Percentiles rank a stretch among this genome's conserved stretches.
These are phyloP conservation scores for Cataglyphis rosenhaueri DNA, from an alignment of 2,888 invertebrate species.

Conservation along the genomic window DNA sequence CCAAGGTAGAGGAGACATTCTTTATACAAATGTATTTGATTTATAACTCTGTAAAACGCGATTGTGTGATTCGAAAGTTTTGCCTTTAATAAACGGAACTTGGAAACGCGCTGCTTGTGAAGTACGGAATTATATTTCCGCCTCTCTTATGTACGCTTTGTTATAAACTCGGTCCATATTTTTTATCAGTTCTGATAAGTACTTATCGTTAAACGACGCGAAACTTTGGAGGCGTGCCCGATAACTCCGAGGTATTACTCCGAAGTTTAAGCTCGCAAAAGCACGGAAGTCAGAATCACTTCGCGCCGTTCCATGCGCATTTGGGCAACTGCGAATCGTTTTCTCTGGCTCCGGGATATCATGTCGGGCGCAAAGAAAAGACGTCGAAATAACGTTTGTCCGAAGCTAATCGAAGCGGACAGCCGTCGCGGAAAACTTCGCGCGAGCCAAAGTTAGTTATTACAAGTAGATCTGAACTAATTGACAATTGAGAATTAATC, in stretches of 20 bases:
- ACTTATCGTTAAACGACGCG: constrained; percentile 55
- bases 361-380: constrained; percentile 48
- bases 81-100: constrained; percentile 43
- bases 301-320: constrained; percentile 42
- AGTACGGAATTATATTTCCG: constrained; percentile 50
- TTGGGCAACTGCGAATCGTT: constrained; percentile 41
- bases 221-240: constrained; percentile 55
- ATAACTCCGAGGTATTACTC: constrained; percentile 52
- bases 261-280: constrained; percentile 49
- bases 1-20: constrained; percentile 6
- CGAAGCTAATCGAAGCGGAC: constrained; percentile 56
- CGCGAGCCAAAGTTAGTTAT: constrained; percentile 36
- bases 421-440: constrained; percentile 49
- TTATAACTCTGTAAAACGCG: constrained; percentile 37
- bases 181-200: constrained; percentile 56
- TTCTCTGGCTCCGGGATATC: constrained; percentile 26
- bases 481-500: constrained; percentile 33
- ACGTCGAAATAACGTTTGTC: constrained; percentile 40
- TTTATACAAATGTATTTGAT: constrained; percentile 36
- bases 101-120: constrained; percentile 27
- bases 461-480: constrained; percentile 36
- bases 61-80: constrained; percentile 42
- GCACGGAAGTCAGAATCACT: constrained; percentile 53
- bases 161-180: constrained; percentile 55
- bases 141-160: constrained; percentile 50